Evolutionary conservation across 35 echinoderm and acorn worm species (phyloP).

Genomic region (Apostichopus japonicus): DNA sequence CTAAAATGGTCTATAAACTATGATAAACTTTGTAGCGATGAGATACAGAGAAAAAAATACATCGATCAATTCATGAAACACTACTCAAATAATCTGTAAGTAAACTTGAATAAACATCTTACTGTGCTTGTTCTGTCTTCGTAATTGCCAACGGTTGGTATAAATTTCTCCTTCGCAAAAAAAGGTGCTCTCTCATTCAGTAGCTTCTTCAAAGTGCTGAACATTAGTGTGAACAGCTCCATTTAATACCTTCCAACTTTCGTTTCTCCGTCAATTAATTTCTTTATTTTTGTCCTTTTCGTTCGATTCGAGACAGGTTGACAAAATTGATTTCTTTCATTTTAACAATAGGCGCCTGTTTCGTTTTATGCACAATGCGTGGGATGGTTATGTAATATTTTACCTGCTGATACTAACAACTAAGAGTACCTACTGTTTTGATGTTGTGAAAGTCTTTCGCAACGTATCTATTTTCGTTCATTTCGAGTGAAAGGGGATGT

Average conservation of each 20-base stretch:
- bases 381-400: neutral
- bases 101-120: no score
- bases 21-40: no score
- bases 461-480: neutral
- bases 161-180: no score
- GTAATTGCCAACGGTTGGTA: no score
- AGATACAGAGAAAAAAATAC: no score
- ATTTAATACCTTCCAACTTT: slow-evolving; percentile 1
- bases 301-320: neutral
- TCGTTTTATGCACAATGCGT: neutral
- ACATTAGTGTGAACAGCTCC: neutral
- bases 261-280: neutral
- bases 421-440: neutral
- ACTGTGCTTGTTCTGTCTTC: no score
- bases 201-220: neutral
- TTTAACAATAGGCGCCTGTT: neutral
- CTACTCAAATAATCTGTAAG: no score
- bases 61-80: no score
- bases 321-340: neutral
- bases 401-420: neutral
- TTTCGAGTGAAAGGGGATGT: neutral
- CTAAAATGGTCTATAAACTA: no score
- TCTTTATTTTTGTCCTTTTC: neutral
- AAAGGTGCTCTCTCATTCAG: neutral
- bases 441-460: neutral